A percentile compares a stretch with the other conserved stretches of the same genome.
Evolutionary conservation across 2,888 invertebrate species (phyloP).

Genomic region (Tanypteryx hageni): DNA sequence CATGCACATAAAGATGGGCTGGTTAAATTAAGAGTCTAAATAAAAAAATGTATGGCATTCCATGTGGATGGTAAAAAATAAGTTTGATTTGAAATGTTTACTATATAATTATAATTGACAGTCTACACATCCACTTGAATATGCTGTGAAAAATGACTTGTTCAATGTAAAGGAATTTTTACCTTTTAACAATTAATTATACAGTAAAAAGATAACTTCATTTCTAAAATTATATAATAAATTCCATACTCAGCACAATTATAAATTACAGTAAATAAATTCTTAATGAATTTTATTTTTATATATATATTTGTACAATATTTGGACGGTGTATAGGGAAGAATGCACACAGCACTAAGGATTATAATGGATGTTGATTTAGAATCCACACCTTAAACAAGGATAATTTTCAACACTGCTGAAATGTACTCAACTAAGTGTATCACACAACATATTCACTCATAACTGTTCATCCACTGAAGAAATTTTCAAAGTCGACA

Average conservation of each 20-base stretch:
- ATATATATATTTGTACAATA: constrained; percentile 57
- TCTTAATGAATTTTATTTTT: neutral
- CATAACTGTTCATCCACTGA: neutral
- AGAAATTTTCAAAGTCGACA: neutral
- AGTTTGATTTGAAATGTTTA: no score
- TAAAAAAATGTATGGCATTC: no score
- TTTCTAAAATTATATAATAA: no score
- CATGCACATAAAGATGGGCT: no score
- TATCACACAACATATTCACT: neutral
- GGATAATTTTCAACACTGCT: neutral
- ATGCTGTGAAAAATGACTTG: no score
- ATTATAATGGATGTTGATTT: neutral
- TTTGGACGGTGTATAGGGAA: constrained; percentile 59
- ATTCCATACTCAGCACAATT: neutral
- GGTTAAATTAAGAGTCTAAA: no score
- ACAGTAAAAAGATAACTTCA: no score
- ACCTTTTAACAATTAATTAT: no score
- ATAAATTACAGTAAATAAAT: neutral
- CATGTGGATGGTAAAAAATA: no score
- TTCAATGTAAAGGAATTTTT: no score
- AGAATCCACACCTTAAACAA: neutral
- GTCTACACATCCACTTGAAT: no score
- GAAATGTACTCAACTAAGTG: neutral
- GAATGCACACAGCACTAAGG: constrained; percentile 32
- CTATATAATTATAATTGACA: no score